Percentiles rank a stretch among this genome's conserved stretches.
phyloP scores from a whole-genome alignment of 1,140 invertebrate species.

The Drosophila varians region DNA sequence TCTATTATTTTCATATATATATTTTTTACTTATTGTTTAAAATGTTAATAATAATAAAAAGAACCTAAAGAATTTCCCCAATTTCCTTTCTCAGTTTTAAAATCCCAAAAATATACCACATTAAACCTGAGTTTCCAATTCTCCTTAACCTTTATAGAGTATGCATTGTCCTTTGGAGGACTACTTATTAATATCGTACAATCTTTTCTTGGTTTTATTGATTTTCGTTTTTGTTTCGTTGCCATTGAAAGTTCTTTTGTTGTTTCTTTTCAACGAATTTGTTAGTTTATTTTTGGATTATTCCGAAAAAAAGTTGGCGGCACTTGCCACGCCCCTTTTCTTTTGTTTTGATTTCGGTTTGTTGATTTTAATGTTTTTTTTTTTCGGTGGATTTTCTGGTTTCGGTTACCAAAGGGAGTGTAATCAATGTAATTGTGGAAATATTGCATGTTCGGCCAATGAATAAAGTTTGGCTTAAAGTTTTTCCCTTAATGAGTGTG shows the following conservation, averaged over 20 bases:
- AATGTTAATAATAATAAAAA: too few species aligned
- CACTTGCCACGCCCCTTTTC: conserved; percentile 39
- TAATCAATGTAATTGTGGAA: conserved; percentile 48
- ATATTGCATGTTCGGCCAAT: conserved; percentile 36
- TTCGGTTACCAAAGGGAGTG: conserved; percentile 13
- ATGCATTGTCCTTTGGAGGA: conserved; percentile 6
- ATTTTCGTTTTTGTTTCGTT: conserved; percentile 50
- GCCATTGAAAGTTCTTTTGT: conserved; percentile 65
- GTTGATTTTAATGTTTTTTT: conserved; percentile 31
- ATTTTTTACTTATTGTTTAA: too few species aligned
- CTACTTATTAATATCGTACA: conserved; percentile 48
- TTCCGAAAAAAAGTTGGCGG: conserved; percentile 26
- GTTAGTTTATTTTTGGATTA: conserved; percentile 64
- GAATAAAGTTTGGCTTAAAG: conserved; percentile 32
- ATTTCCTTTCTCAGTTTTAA: neutral
- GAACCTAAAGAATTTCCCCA: too few species aligned
- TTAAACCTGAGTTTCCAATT: neutral
- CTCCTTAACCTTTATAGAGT: neutral
- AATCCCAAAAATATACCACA: neutral
- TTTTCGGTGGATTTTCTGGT: neutral
- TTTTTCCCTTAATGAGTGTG: conserved; percentile 41
- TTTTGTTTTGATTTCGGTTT: conserved; percentile 44
- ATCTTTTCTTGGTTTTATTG: conserved; percentile 53
- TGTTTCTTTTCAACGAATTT: conserved; percentile 22
- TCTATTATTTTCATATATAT: too few species aligned